phyloP scores from a whole-genome alignment of 2,113 vertebrate genomes.

The Etia nguti region DNA sequence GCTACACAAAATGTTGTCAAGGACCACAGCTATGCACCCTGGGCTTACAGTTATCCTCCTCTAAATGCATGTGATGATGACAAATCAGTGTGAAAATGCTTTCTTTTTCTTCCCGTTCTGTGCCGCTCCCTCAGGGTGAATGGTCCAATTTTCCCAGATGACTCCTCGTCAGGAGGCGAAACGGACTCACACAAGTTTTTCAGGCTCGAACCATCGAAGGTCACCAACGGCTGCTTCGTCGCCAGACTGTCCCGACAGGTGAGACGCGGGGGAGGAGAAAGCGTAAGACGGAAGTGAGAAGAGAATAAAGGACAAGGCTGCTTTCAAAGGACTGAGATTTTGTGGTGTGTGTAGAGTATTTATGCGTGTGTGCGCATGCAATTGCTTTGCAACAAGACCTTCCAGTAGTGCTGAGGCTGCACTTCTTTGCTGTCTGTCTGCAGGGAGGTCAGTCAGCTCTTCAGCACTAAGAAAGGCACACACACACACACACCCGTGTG shows the following conservation, averaged over 20 bases:
- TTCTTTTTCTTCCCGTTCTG: neutral
- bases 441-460: slow-evolving; percentile 34
- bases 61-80: neutral
- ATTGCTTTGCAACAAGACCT: slow-evolving; percentile 42
- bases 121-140: slow-evolving; percentile 70
- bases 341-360: neutral
- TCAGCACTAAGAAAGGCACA: no score
- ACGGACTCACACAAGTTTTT: slow-evolving; percentile 74
- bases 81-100: neutral
- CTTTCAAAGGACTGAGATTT: neutral
- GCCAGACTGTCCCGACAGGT: slow-evolving; percentile 86
- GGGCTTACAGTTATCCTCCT: neutral
- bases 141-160: slow-evolving; percentile 74
- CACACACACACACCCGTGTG: neutral
- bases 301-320: neutral
- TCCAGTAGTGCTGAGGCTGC: slow-evolving; percentile 54
- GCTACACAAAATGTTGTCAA: neutral
- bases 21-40: neutral
- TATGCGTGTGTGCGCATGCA: neutral
- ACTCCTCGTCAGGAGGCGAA: slow-evolving; percentile 43
- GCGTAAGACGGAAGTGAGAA: neutral
- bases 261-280: slow-evolving; percentile 36
- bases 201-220: slow-evolving; percentile 75
- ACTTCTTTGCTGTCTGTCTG: slow-evolving; percentile 56
- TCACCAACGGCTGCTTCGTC: slow-evolving; percentile 86